Evolutionary conservation across 2,113 vertebrate genomes (phyloP), one percentile per base, ranked within the genome.

Genomic region (Pteruthius melanotis): DNA sequence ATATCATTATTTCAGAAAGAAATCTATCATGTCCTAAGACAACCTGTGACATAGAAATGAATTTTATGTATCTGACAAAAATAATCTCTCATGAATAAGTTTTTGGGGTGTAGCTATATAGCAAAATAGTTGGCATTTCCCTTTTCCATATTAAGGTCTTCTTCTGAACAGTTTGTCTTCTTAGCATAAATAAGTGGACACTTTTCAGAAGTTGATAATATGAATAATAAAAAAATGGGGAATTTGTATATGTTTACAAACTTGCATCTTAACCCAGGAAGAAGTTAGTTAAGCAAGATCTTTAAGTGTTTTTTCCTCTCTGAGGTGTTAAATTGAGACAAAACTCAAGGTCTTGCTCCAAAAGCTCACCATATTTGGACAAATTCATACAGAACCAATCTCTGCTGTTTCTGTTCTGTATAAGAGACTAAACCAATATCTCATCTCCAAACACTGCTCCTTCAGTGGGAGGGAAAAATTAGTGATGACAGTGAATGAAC

Each of bases 401-500:
- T 80, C 22, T 66, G 28, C 15, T 69, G 3, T 53, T 93, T 81
- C 53, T 63, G 19, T 10, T 70, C 45, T 76, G 4, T 47, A 37
- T 27, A 40, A 37, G 7, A 26, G 40, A 70, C 21, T 57, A 65
- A 86, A 77, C 4, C 2, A 65, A 14, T 20, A 44, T 21, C 14
- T 85, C 31, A 64, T 28, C 40, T 77, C 11, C 26, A 39, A 60
- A 54, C 23, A 56, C 15, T 7, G 2, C 42, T 39, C 53, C 52
- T 87, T 66, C 54, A 77, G 69, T 87, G 56, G 57, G n/a, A 53
- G 39, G 28, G 45, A 90, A 95, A 95, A 81, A 83, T 15, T 39
- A 42, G 15, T 69, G 47, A 87, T 95, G 10, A 40, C 35, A 68
- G 77, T 52, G 82, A 97, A 96, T 65, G 57, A 97, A 88, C 39